These are phyloP conservation scores for Drosophila nr. medialis DNA, from an alignment of 2,888 invertebrate species.

Conservation along the genomic window DNA sequence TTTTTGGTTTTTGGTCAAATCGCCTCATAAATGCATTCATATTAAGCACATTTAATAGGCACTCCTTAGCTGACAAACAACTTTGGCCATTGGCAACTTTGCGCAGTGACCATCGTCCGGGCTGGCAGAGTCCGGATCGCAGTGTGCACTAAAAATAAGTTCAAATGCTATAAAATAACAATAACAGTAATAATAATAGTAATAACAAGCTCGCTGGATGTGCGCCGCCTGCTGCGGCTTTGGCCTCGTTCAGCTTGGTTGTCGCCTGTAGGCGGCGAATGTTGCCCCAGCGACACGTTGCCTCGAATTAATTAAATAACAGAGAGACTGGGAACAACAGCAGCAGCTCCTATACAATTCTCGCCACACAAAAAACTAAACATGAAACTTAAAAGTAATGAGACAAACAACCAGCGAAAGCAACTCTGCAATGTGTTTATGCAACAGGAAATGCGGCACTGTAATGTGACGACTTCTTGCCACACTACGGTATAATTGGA, in stretches of 20 bases:
- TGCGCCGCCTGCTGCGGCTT: slow-evolving; percentile 44
- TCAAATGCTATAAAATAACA: slow-evolving; percentile 68
- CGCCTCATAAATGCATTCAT: slow-evolving; percentile 20
- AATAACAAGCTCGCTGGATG: slow-evolving; percentile 47
- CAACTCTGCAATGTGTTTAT: slow-evolving; percentile 16
- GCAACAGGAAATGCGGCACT: slow-evolving; percentile 44
- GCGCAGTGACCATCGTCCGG: slow-evolving; percentile 2
- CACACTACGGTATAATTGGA: slow-evolving; percentile 16
- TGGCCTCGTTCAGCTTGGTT: slow-evolving; percentile 12
- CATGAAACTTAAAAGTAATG: slow-evolving; percentile 56
- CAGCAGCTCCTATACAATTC: slow-evolving; percentile 10
- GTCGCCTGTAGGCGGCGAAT: slow-evolving; percentile 14
- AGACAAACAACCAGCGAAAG: slow-evolving; percentile 34
- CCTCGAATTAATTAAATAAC: slow-evolving; percentile 69
- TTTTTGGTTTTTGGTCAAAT: not conserved
- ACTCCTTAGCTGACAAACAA: slow-evolving; percentile 17
- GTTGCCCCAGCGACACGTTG: slow-evolving; percentile 31
- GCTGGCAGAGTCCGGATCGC: slow-evolving; percentile 12
- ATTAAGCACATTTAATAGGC: slow-evolving; percentile 11
- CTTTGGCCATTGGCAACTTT: slow-evolving; percentile 24
- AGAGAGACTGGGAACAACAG: slow-evolving; percentile 15
- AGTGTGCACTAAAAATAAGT: slow-evolving; percentile 60
- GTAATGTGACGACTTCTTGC: slow-evolving; percentile 17
- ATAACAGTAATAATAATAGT: slow-evolving; percentile 61
- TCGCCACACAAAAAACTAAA: slow-evolving; percentile 23